phyloP scores from a whole-genome alignment of 2,113 vertebrate species.

The Syrmaticus mikado region DNA sequence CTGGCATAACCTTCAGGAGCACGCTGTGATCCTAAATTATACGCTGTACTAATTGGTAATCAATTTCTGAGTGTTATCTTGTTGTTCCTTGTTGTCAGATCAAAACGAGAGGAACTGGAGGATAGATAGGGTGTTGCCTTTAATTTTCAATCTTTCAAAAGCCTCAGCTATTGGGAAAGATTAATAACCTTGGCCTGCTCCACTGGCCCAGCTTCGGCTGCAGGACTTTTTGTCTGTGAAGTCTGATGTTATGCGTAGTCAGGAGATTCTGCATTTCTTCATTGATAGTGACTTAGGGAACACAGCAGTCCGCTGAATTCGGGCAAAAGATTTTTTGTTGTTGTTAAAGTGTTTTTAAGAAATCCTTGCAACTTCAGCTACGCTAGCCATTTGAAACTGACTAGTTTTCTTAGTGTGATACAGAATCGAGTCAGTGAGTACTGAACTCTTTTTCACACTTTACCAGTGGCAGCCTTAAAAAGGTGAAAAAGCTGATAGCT shows the following conservation, averaged over 20 bases:
- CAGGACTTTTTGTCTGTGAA: background rate
- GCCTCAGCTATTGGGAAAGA: background rate
- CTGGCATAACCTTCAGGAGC: background rate
- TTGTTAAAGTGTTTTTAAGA: background rate
- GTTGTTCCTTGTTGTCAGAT: background rate
- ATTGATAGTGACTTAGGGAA: background rate
- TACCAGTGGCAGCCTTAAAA: background rate
- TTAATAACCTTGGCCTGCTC: background rate
- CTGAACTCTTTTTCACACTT: background rate
- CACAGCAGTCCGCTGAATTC: background rate
- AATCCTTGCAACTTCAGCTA: background rate
- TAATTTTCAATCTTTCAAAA: background rate
- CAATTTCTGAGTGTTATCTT: background rate
- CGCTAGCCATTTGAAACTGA: background rate
- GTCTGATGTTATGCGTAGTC: background rate
- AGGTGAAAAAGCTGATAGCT: background rate
- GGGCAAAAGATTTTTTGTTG: background rate
- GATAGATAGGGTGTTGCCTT: background rate
- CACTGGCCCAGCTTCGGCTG: background rate
- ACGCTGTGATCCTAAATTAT: background rate
- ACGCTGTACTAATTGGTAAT: background rate
- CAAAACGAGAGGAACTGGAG: background rate
- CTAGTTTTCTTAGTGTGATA: background rate
- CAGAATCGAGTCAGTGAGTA: background rate
- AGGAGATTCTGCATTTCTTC: background rate